These are phyloP conservation scores for Cheilosia variabilis DNA, from an alignment of 2,888 invertebrate species.

Conservation along the genomic window DNA sequence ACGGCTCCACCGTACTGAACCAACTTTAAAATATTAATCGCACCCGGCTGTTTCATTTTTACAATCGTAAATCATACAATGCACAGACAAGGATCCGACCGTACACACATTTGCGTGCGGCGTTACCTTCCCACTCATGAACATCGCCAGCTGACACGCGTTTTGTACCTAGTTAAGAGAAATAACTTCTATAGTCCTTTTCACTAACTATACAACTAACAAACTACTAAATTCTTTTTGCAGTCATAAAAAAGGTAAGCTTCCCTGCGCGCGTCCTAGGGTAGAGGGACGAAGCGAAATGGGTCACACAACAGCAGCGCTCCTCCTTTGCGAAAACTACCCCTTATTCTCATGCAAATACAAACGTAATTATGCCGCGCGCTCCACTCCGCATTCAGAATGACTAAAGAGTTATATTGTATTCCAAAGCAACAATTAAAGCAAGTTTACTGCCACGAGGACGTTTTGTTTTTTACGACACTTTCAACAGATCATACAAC, in stretches of 20 bases:
- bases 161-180: constrained; percentile 37
- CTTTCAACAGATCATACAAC: constrained; percentile 75
- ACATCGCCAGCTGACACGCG: constrained; percentile 72
- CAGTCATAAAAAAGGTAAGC: constrained; percentile 53
- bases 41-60: constrained; percentile 68
- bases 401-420: neutral
- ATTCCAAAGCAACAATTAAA: constrained; percentile 50
- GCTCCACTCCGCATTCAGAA: constrained; percentile 32
- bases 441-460: constrained; percentile 49
- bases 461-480: constrained; percentile 66
- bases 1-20: constrained; percentile 35
- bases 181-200: constrained; percentile 27
- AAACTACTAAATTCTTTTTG: neutral
- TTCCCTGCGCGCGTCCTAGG: neutral
- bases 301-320: constrained; percentile 48
- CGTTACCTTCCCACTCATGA: constrained; percentile 31
- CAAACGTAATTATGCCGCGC: constrained; percentile 64
- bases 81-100: constrained; percentile 40
- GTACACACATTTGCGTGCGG: constrained; percentile 38
- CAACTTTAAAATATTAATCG: constrained; percentile 73
- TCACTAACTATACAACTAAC: neutral
- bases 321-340: constrained; percentile 19
- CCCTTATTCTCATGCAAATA: constrained; percentile 61
- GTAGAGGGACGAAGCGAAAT: constrained; percentile 24
- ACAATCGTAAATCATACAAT: constrained; percentile 64